Percentiles rank a stretch among this genome's conserved stretches.
These are phyloP conservation scores for Lutjanus campechanus DNA, from an alignment of 2,797 vertebrate species.

Conservation along the genomic window DNA sequence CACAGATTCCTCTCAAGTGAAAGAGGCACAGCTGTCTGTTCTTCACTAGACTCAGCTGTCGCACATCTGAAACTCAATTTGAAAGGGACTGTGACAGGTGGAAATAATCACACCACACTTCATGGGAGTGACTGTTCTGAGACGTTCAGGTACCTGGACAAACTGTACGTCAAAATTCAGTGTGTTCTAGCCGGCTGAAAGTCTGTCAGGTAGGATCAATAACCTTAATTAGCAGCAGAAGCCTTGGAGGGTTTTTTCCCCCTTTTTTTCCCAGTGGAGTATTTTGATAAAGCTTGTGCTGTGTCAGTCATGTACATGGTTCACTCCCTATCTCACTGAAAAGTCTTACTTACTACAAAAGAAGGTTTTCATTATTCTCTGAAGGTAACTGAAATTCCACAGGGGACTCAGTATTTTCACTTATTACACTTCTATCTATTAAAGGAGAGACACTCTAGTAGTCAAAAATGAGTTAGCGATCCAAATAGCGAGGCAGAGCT, in stretches of 20 bases:
- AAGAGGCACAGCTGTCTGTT: constrained; percentile 45
- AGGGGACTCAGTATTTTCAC: neutral
- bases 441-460: no score
- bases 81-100: constrained; percentile 39
- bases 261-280: neutral
- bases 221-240: constrained; percentile 45
- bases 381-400: neutral
- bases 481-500: no score
- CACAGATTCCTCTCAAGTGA: constrained; percentile 35
- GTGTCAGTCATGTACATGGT: constrained; percentile 10
- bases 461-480: no score
- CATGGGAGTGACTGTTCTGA: neutral
- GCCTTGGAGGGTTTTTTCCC: neutral
- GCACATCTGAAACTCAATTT: constrained; percentile 47
- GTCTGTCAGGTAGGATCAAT: constrained; percentile 21
- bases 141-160: neutral
- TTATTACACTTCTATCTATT: neutral
- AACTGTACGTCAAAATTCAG: neutral
- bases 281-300: constrained; percentile 28
- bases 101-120: constrained; percentile 8
- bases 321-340: constrained; percentile 6
- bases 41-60: constrained; percentile 52
- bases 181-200: constrained; percentile 7
- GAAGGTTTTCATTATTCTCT: constrained; percentile 1
- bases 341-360: neutral